Conservation (phyloP, 2,888 invertebrate genomes). For the Latrodectus elegans region DNA sequence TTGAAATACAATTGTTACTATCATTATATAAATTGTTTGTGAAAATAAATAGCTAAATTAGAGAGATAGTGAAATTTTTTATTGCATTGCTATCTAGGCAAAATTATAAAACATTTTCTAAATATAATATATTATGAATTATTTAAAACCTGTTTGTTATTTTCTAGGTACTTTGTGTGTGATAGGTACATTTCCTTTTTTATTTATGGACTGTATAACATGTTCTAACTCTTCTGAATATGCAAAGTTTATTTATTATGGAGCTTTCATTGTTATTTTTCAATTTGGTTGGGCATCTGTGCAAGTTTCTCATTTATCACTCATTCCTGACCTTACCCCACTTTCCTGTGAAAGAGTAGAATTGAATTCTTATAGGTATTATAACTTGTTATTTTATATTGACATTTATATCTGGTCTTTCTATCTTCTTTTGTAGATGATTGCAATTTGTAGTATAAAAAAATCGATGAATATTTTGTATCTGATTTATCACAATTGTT, state of each 20-base stretch:
- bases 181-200: conserved; percentile 87
- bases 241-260: conserved; percentile 85
- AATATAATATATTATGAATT: background rate
- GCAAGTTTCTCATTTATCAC: conserved; percentile 91
- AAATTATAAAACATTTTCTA: too few species aligned
- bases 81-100: too few species aligned
- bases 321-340: conserved; percentile 87
- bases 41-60: too few species aligned
- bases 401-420: background rate
- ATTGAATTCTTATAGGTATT: conserved; percentile 84
- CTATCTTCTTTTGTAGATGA: background rate
- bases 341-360: conserved; percentile 84
- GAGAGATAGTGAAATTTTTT: too few species aligned
- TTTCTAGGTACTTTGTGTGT: conserved; percentile 85
- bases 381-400: background rate
- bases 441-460: too few species aligned
- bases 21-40: too few species aligned
- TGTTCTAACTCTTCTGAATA: conserved; percentile 81
- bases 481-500: too few species aligned
- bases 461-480: too few species aligned
- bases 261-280: conserved; percentile 86
- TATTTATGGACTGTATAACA: conserved; percentile 85
- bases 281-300: conserved; percentile 95
- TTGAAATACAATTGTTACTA: too few species aligned
- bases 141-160: conserved; percentile 22